phyloP scores from a whole-genome alignment of 2,113 vertebrate genomes.

The Bujurquina vittata region DNA sequence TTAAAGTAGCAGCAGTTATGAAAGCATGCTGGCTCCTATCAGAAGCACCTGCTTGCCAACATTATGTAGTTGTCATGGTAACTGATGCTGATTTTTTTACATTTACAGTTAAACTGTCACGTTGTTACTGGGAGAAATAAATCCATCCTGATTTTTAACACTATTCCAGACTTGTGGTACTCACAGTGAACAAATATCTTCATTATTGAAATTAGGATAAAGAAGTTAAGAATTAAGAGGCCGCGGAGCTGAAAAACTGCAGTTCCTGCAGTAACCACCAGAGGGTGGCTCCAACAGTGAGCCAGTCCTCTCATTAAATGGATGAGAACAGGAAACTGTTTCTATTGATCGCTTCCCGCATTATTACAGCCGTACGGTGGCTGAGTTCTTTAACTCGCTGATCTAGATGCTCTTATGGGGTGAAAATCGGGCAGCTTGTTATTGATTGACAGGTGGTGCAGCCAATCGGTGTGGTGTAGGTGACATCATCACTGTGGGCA shows the following conservation, averaged over 20 bases:
- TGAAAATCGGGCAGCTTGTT: neutral
- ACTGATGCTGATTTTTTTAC: neutral
- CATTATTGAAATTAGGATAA: fast-evolving
- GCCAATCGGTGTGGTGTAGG: too few species aligned
- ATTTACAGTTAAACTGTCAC: neutral
- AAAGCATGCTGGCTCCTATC: neutral
- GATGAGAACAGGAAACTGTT: too few species aligned
- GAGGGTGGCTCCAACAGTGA: neutral
- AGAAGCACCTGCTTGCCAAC: neutral
- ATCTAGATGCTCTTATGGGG: neutral
- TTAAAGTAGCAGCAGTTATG: neutral
- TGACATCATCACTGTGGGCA: neutral
- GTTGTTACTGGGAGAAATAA: neutral
- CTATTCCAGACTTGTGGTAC: fast-evolving
- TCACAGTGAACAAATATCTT: neutral
- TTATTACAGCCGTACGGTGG: neutral
- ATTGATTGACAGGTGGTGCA: neutral
- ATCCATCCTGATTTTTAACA: neutral
- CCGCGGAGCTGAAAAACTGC: neutral
- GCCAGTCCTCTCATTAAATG: neutral
- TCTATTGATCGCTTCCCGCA: neutral
- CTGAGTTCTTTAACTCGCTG: neutral
- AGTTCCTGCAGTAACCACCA: fast-evolving
- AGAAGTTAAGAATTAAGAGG: neutral
- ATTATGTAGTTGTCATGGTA: conserved; percentile 6